Conservation (phyloP, 1,140 invertebrate genomes). For the Rhynchophorus ferrugineus region DNA sequence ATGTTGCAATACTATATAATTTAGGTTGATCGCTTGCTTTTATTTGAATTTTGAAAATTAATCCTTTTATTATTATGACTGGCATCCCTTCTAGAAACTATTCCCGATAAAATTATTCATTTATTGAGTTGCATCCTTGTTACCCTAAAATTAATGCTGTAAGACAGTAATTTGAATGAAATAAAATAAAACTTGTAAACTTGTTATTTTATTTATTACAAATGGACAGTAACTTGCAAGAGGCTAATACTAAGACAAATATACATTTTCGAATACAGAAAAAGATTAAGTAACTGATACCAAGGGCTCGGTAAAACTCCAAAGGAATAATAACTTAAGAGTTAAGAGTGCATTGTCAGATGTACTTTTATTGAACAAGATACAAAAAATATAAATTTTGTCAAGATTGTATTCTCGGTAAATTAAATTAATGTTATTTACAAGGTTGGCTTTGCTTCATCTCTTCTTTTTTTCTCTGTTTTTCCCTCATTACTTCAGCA, state of each 20-base stretch:
- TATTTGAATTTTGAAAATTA: not conserved
- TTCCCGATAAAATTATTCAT: too few relatives aligned
- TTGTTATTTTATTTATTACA: conserved; percentile 17
- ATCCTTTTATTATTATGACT: too few relatives aligned
- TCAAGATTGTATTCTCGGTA: too few relatives aligned
- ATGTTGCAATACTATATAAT: not conserved
- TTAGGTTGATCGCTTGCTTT: too few relatives aligned
- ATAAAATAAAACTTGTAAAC: too few relatives aligned
- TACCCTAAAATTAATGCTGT: too few relatives aligned
- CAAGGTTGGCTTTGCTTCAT: conserved; percentile 16
- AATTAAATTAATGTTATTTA: conserved; percentile 13
- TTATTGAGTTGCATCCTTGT: too few relatives aligned
- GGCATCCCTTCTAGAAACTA: too few relatives aligned
- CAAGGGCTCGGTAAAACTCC: too few relatives aligned
- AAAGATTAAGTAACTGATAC: too few relatives aligned
- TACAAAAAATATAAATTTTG: conserved; percentile 1
- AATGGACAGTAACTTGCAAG: conserved; percentile 8
- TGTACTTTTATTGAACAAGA: not conserved
- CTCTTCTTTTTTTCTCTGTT: conserved; percentile 62
- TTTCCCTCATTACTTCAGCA: conserved; percentile 74
- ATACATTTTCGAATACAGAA: not conserved
- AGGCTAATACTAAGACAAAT: not conserved
- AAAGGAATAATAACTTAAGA: too few relatives aligned
- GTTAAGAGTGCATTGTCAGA: not conserved
- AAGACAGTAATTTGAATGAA: too few relatives aligned